Base-by-base conservation (phyloP, 2,888 invertebrate genomes). In the Drosophila borborema region DNA sequence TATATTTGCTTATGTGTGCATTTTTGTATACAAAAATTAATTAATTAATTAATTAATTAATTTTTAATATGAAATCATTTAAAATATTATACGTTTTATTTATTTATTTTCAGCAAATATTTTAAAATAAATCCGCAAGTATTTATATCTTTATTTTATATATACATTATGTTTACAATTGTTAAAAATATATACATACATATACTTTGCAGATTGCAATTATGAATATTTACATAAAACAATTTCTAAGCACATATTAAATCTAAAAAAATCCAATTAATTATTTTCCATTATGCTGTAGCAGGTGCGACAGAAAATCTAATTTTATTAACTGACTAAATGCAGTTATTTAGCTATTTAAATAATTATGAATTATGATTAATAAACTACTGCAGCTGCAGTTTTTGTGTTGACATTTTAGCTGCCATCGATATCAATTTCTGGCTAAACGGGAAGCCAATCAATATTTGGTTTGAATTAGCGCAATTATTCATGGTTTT, bases 401-500 rank as follows among this genome's bases (percentile, higher is more conserved):
- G 40, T 59, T 60, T 55, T 20, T 23, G 31, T 61, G 38, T 10
- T 23, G 36, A 61, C 36, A 51, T 23, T 48, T 55, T 20, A 28
- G 28, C 40, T 43, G 28, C 43, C 9, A 41, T 43, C 23, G 41
- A 51, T 54, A 48, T 58, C 46, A 54, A 55, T n/a, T 66, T 58
- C 41, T 36, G 53, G 54, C 34, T 8, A 28, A 10, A n/a, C 23
- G 34, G 34, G 16, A 23, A 38, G 4, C 63, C 41, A 31, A 46
- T 79, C 69, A 79, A 74, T 79, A 62, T 64, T 69, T 80, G 55
- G 28, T 58, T 70, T 49, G 41, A 63, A 76, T 80, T 76, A 61
- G 51, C 36, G 6, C 23, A 58, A 70, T 75, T 65, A 58, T 55
- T 61, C 59, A 61, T 55, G 53, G 16, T 59, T 59, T 59, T 73